Conservation (phyloP, 2,888 invertebrate species). For the Spilarctia lutea region DNA sequence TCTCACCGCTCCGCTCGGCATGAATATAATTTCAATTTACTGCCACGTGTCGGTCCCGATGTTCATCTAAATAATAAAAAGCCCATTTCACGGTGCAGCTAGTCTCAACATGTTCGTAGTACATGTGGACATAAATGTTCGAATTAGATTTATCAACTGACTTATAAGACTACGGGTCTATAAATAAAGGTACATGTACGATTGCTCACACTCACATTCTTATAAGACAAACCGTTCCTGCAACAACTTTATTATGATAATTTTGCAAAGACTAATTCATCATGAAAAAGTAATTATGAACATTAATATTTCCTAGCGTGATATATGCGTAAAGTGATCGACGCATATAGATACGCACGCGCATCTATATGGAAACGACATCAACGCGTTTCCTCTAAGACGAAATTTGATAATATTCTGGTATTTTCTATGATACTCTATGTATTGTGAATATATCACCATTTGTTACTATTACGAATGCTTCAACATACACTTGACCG, state of each 20-base stretch:
- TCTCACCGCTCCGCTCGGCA: background rate
- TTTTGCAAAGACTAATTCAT: background rate
- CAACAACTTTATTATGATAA: background rate
- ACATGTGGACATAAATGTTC: background rate
- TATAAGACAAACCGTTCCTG: background rate
- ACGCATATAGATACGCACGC: constrained; percentile 21
- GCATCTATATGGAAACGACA: constrained; percentile 41
- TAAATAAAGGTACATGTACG: no score
- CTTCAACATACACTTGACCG: background rate
- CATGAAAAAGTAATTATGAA: background rate
- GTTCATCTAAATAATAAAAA: constrained; percentile 24
- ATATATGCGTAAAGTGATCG: no score
- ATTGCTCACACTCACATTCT: background rate
- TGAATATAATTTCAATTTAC: constrained; percentile 13
- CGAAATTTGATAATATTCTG: background rate
- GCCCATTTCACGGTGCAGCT: constrained; percentile 14
- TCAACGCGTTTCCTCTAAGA: constrained; percentile 47
- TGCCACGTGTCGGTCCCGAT: constrained; percentile 22
- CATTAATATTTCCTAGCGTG: background rate
- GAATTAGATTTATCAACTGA: background rate
- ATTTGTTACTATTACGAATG: background rate
- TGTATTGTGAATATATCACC: background rate
- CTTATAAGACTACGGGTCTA: constrained; percentile 6
- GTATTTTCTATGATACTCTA: background rate
- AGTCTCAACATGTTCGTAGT: background rate